Base-by-base conservation (phyloP, 2,888 invertebrate species). In the Temnothorax unifasciatus region DNA sequence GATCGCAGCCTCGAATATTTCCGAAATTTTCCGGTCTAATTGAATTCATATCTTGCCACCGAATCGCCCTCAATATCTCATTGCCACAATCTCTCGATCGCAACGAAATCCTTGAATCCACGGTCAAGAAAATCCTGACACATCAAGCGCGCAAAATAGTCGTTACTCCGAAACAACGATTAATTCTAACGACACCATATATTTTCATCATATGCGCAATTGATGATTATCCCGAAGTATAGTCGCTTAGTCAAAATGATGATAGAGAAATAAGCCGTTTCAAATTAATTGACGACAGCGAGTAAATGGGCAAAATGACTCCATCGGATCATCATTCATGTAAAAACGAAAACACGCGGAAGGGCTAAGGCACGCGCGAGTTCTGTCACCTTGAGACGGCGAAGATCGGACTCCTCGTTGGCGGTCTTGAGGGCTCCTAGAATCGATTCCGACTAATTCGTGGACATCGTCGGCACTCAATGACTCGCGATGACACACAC, bases 341-440 rank as follows among this genome's bases (percentile, higher is more conserved):
- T n/a, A 13, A 41, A 57, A 79, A 54, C 5, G 57, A 9, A 34
- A 57, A 47, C 59, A 79, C 21, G 47, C 15, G 59, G 69, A 59
- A 79, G 21, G 66, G 44, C 47, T 84, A 61, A 86, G 61, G n/a
- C 34, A n/a, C 79, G 52, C 68, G 52, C 73, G 74, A 77, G 74
- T 71, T 69, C 66, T 57, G 74, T 68, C 79, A 34, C 64, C 68
- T 47, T 82, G 81, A 64, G 79, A 73, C 69, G 38, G 74, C 83
- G 74, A 83, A 81, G 83, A 90, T 73, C 25, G 47, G 50, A 81
- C 6, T 68, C 25, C 52, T 50, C 57, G 44, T 15, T 50, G 85
- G 82, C 52, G 84, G 74, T 90, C 87, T 87, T 74, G 85, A 86
- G 84, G 83, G 83, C 85, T 90, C 75, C 52, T 83, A 69, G 85